Percentiles rank a stretch among this genome's conserved stretches.
phyloP scores from a whole-genome alignment of 2,888 invertebrate species.

The Drosophila glabriapex region DNA sequence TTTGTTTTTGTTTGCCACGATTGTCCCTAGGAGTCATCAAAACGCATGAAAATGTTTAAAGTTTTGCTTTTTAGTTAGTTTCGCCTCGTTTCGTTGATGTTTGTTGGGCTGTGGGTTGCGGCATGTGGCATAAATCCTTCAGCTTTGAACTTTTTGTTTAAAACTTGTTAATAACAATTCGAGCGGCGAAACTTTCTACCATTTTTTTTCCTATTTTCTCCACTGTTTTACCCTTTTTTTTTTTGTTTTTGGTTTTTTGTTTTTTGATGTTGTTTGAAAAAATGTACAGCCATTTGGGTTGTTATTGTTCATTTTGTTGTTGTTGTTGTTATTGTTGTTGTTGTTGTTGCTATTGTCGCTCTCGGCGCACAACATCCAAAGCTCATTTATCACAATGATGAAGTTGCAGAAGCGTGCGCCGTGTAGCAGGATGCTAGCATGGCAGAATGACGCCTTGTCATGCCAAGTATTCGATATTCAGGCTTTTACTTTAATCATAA shows the following conservation, averaged over 20 bases:
- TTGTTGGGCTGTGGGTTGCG: slow-evolving; percentile 14
- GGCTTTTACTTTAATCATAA: slow-evolving; percentile 72
- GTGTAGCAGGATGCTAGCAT: slow-evolving; percentile 29
- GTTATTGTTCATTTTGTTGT: slow-evolving; percentile 27
- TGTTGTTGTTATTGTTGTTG: slow-evolving; percentile 20
- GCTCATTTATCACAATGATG: slow-evolving; percentile 74
- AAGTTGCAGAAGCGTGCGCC: slow-evolving; percentile 57
- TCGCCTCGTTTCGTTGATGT: slow-evolving; percentile 32
- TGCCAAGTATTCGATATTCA: slow-evolving; percentile 56
- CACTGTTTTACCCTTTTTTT: slow-evolving; percentile 12
- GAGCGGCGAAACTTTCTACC: slow-evolving; percentile 54
- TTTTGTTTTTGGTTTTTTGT: background rate
- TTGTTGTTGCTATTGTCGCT: slow-evolving; percentile 35
- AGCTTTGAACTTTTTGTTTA: slow-evolving; percentile 68
- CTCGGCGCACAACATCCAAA: slow-evolving; percentile 46
- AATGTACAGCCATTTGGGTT: slow-evolving; percentile 36
- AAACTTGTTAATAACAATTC: slow-evolving; percentile 73
- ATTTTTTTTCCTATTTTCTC: slow-evolving; percentile 17
- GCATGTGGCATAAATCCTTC: slow-evolving; percentile 64
- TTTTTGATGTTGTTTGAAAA: slow-evolving; percentile 32
- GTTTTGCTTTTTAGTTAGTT: slow-evolving; percentile 65
- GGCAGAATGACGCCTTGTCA: slow-evolving; percentile 49
- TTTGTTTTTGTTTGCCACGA: slow-evolving; percentile 11
- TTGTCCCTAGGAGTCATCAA: slow-evolving; percentile 30
- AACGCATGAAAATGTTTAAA: slow-evolving; percentile 69